These are phyloP conservation scores for Clitarchus hookeri DNA, from an alignment of 2,888 invertebrate species.

Conservation along the genomic window DNA sequence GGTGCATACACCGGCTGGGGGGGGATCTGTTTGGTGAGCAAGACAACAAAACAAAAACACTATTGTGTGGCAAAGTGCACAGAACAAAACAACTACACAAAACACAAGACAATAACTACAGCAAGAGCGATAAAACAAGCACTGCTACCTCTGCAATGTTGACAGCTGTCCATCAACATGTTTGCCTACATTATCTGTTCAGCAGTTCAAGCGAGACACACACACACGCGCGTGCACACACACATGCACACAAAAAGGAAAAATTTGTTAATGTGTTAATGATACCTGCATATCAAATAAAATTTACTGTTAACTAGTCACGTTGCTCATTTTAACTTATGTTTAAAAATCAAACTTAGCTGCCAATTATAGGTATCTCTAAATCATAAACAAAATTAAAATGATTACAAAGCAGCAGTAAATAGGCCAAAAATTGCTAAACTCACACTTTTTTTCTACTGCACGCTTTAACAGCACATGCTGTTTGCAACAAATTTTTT, in stretches of 20 bases:
- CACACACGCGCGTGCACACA: background rate
- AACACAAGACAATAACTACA: background rate
- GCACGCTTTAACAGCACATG: too few relatives aligned
- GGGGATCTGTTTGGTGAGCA: slow-evolving; percentile 43
- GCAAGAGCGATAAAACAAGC: background rate
- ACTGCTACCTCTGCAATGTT: background rate
- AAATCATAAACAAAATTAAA: too few relatives aligned
- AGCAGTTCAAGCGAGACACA: background rate
- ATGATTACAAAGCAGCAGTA: too few relatives aligned
- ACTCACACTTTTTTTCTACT: too few relatives aligned
- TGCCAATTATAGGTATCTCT: too few relatives aligned
- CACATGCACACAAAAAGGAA: background rate
- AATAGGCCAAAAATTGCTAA: too few relatives aligned
- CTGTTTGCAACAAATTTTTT: too few relatives aligned
- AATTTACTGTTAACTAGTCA: too few relatives aligned
- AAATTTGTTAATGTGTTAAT: background rate
- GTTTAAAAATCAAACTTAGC: too few relatives aligned
- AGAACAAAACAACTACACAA: background rate
- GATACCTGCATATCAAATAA: too few relatives aligned
- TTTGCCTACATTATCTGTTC: background rate
- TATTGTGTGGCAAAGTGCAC: background rate
- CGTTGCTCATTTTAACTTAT: too few relatives aligned
- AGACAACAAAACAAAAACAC: slow-evolving; percentile 25
- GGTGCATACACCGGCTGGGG: slow-evolving; percentile 43
- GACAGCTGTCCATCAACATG: background rate